A percentile compares a stretch with the other conserved stretches of the same genome.
These are phyloP conservation scores for Acanthopleura granulata DNA, from an alignment of 2,888 invertebrate species.

Conservation along the genomic window DNA sequence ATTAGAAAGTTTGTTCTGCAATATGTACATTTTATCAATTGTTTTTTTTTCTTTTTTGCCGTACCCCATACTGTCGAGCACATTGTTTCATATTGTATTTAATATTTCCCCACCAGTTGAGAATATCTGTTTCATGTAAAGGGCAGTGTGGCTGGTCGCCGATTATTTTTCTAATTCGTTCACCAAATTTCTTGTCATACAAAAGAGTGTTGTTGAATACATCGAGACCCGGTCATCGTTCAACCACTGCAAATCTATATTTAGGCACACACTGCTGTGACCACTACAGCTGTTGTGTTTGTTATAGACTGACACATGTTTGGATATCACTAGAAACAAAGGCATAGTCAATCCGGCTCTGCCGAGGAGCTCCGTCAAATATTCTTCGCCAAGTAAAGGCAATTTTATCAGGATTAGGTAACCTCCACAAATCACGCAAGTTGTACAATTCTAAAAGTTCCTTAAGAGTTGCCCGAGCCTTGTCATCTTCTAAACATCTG, in stretches of 20 bases:
- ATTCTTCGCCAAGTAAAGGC: background rate
- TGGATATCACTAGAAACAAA: background rate
- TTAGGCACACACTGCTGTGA: background rate
- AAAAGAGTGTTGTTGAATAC: background rate
- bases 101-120: background rate
- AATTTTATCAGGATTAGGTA: background rate
- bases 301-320: background rate
- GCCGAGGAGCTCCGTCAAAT: background rate
- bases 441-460: too few relatives aligned
- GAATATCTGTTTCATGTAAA: background rate
- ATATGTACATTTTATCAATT: too few relatives aligned
- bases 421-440: too few relatives aligned
- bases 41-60: too few relatives aligned
- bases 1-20: background rate
- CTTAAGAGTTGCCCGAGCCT: too few relatives aligned
- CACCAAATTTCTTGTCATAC: background rate
- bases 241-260: background rate
- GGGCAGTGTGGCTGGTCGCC: background rate
- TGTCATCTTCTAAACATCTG: too few relatives aligned
- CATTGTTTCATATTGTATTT: background rate
- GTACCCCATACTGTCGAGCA: background rate
- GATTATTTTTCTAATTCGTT: background rate
- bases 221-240: background rate
- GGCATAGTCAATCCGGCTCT: background rate
- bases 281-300: background rate